phyloP scores from a whole-genome alignment of 2,113 vertebrate species.

The Archilochus colubris region DNA sequence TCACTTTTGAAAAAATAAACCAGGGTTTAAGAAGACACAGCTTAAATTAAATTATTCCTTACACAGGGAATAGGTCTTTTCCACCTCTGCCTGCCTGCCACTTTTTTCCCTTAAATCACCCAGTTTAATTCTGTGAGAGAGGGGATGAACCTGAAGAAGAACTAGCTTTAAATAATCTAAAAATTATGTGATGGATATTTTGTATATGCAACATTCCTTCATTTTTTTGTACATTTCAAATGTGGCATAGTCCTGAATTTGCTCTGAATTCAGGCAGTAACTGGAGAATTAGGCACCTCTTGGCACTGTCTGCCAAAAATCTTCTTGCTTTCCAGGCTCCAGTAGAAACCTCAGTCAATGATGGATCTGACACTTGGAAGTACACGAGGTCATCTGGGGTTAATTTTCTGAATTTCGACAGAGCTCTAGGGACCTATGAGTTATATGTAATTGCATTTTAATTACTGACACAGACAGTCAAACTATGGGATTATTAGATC shows the following conservation, averaged over 20 bases:
- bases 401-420: constrained; percentile 22
- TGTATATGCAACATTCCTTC: neutral
- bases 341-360: neutral
- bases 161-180: neutral
- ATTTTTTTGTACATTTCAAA: neutral
- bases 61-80: neutral
- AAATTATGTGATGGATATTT: neutral
- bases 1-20: neutral
- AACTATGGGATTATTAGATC: neutral
- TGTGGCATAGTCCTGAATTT: neutral
- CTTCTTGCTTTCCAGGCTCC: neutral
- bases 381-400: constrained; percentile 20
- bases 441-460: constrained; percentile 24
- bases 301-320: neutral
- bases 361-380: constrained; percentile 47
- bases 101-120: neutral
- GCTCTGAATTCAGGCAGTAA: neutral
- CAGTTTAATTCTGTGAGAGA: neutral
- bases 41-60: neutral
- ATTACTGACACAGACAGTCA: constrained; percentile 28
- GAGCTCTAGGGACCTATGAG: constrained; percentile 12
- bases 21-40: neutral
- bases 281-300: neutral
- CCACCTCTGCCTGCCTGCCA: neutral
- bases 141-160: neutral